Percentiles rank a stretch among this genome's conserved stretches.
These are phyloP conservation scores for Betta splendens DNA, from an alignment of 2,797 vertebrate genomes.

Conservation along the genomic window DNA sequence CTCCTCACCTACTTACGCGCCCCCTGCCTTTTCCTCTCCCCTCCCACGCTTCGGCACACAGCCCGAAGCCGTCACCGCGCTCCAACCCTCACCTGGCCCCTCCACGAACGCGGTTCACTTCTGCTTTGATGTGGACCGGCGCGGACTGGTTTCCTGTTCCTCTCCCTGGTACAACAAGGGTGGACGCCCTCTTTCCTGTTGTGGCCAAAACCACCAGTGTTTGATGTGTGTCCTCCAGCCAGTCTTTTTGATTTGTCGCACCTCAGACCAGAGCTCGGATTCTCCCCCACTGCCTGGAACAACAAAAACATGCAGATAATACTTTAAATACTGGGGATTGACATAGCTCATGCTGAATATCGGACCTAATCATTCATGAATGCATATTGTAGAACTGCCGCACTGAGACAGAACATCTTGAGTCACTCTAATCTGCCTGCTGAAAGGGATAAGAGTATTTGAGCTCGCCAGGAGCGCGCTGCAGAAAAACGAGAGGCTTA, in stretches of 20 bases:
- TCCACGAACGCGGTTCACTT: constrained; percentile 15
- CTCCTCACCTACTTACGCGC: constrained; percentile 15
- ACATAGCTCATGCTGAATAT: constrained; percentile 17
- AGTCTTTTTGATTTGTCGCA: constrained; percentile 40
- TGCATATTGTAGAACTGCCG: constrained; percentile 45
- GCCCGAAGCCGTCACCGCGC: constrained; percentile 20
- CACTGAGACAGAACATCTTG: constrained; percentile 67
- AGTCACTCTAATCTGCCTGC: constrained; percentile 75
- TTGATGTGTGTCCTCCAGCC: constrained; percentile 30
- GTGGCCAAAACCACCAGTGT: constrained; percentile 30
- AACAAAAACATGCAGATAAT: constrained; percentile 40
- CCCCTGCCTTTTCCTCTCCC: constrained; percentile 27
- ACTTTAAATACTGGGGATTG: constrained; percentile 12
- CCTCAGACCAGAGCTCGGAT: constrained; percentile 31
- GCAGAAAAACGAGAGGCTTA: constrained; percentile 49
- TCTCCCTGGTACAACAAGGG: constrained; percentile 5
- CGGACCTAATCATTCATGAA: constrained; percentile 46
- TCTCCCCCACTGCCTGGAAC: constrained; percentile 34
- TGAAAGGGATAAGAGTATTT: constrained; percentile 73
- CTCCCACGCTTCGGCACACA: constrained; percentile 26
- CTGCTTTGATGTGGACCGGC: constrained; percentile 15
- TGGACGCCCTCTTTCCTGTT: constrained; percentile 28
- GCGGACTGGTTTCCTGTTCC: constrained; percentile 8
- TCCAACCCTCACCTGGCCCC: constrained; percentile 41
- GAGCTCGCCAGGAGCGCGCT: constrained; percentile 59